Evolutionary conservation across 2,113 vertebrate species (phyloP), one percentile per base, ranked within the genome.

Genomic region (Bujurquina vittata): DNA sequence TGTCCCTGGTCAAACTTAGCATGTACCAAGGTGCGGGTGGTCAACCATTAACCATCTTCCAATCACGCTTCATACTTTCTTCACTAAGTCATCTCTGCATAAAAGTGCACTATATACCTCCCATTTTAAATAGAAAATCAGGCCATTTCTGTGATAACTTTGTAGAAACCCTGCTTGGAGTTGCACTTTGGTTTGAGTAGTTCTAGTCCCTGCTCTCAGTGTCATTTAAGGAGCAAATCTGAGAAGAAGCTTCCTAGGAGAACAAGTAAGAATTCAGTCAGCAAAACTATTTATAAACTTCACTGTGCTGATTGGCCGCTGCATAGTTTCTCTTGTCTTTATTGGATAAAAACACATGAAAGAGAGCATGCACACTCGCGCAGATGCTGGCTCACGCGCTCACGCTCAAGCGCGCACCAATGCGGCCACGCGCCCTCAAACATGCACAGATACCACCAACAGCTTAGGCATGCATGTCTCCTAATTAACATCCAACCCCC

Each of bases 231-330:
- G 65, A 72, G 86, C 77, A 82, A 61, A 83, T 84, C 65, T 77
- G 6, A 55, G 76, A 67, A 76, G 75, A 78, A 61, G 67, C 80
- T 76, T 72, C 73, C 77, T 58, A 49, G 75, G 80, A 85, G 85
- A 83, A 60, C 37, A 43, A 84, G 49, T 81, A 56, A 76, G 78
- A 86, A 77, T 77, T 82, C 86, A 91, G 79, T 81, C 85, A 77
- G 80, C 85, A 49, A 83, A 92, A 85, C 89, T 94, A 95, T 93
- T 95, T 93, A 91, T 93, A 93, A 93, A 90, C 91, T 79, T 78
- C 17, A 4, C 80, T 43, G 35, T 88, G 79, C 91, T 91, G 91
- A 93, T 94, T 94, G 94, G 94, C 86, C 5, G 37, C 9, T 11
- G 76, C 57, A 7, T 7, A 7, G 79, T 29, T 78, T 63, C 83